These are phyloP conservation scores for Drosophila navojoa DNA, from an alignment of 1,140 invertebrate species.

Conservation along the genomic window DNA sequence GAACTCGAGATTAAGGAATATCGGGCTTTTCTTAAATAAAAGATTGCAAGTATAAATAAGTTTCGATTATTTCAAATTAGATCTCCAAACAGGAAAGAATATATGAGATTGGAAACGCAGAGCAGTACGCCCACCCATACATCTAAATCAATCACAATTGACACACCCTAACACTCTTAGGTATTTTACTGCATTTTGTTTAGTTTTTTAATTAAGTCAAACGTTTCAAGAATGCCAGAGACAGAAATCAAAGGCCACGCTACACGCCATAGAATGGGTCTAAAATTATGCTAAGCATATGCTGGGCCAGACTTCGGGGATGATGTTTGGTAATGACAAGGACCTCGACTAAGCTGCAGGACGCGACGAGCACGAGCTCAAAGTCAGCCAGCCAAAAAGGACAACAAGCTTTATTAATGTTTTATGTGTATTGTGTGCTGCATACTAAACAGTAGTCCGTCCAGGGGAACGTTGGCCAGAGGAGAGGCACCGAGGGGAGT, in stretches of 20 bases:
- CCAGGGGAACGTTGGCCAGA: too few relatives aligned
- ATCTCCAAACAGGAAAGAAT: too few relatives aligned
- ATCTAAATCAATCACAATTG: background rate
- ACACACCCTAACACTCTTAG: constrained; percentile 1
- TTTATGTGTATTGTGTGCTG: constrained; percentile 80
- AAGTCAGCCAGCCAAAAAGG: constrained; percentile 67
- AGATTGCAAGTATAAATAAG: too few relatives aligned
- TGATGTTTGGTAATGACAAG: constrained; percentile 76
- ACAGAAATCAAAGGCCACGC: constrained; percentile 72
- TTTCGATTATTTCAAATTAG: too few relatives aligned
- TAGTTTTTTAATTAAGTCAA: constrained; percentile 66
- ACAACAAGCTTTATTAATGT: constrained; percentile 82
- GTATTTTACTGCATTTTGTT: constrained; percentile 6
- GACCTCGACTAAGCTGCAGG: constrained; percentile 37
- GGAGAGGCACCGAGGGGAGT: too few relatives aligned
- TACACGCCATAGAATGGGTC: constrained; percentile 47
- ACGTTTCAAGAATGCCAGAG: constrained; percentile 51
- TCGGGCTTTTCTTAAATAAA: too few relatives aligned
- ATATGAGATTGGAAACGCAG: too few relatives aligned
- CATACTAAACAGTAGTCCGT: constrained; percentile 59
- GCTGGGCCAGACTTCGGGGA: constrained; percentile 39
- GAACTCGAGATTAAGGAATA: too few relatives aligned
- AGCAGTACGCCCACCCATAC: background rate
- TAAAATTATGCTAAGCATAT: constrained; percentile 80
- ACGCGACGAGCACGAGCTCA: constrained; percentile 3